Evolutionary conservation across 2,113 vertebrate species (phyloP), one percentile per base, ranked within the genome.

Genomic region (Chrysochloris asiatica): DNA sequence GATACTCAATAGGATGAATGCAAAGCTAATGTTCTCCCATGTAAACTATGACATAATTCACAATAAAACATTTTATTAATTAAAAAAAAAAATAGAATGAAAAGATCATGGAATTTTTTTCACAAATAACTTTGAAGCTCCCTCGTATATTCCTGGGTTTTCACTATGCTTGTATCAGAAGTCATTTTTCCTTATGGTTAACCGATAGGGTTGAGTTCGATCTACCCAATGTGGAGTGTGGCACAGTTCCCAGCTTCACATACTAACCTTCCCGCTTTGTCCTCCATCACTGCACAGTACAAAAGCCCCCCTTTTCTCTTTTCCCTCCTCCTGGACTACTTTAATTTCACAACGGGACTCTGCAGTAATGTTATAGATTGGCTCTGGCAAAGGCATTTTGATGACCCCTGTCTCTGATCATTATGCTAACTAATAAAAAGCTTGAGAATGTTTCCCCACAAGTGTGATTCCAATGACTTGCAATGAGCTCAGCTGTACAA

Each of bases 361-460:
- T 61, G 83, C 52, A 91, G 87, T 63, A 69, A 56, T 12, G n/a
- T 91, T 75, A n/a, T n/a, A 91, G 82, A 91, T 92, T 67, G 88
- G 93, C 61, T 96, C 84, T 90, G 87, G 76, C 65, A 71, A 90
- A 96, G 71, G 83, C 86, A 95, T 95, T 93, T 80, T 92, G 94
- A 91, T 95, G 93, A 91, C 94, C 94, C 73, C 69, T 93, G 89
- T 95, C 91, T 94, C 75, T 8, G 38, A 41, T 93, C 84, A 89
- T 95, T 92, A 89, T 41, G 86, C 93, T 94, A 77, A 93, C 93
- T 95, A 94, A n/a, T 94, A 90, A 93, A 96, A 95, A 92, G 67
- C 92, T 95, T 89, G 87, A 81, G 91, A 95, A 93, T 56, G 86
- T 86, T 93, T 43, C 67, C 87, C 83, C 17, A 41, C 38, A 73